phyloP scores from a whole-genome alignment of 2,113 vertebrate genomes.

The Rousettus leschenaultii region DNA sequence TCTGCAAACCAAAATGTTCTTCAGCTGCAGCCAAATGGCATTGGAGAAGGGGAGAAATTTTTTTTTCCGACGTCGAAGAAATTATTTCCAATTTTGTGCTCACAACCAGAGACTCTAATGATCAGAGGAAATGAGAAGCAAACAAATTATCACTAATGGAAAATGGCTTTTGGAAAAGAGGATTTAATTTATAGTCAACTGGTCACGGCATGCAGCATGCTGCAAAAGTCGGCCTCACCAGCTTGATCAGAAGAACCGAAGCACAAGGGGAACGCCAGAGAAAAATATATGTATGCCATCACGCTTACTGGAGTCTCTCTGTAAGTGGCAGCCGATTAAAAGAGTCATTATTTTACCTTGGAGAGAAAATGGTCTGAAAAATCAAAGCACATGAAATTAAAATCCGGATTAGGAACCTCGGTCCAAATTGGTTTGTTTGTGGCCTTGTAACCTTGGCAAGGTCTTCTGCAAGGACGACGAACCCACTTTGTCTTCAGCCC shows the following conservation, averaged over 20 bases:
- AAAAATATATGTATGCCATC: constrained; percentile 48
- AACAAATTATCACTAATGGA: constrained; percentile 78
- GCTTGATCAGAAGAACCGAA: constrained; percentile 51
- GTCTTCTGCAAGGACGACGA: constrained; percentile 35
- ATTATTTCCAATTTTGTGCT: constrained; percentile 77
- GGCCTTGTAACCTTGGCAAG: constrained; percentile 63
- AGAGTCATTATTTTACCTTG: constrained; percentile 64
- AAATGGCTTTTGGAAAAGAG: constrained; percentile 75
- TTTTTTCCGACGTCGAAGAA: constrained; percentile 75
- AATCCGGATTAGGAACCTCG: constrained; percentile 62
- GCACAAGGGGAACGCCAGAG: constrained; percentile 38
- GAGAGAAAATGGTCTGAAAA: constrained; percentile 67
- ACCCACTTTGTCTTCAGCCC: constrained; percentile 38
- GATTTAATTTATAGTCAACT: constrained; percentile 74
- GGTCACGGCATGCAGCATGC: constrained; percentile 52
- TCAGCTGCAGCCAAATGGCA: constrained; percentile 72
- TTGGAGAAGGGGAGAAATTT: constrained; percentile 55
- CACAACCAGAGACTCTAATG: constrained; percentile 72
- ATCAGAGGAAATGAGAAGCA: constrained; percentile 74
- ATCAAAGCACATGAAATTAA: constrained; percentile 73
- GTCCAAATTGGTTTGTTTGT: constrained; percentile 69
- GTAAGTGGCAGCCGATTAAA: constrained; percentile 73
- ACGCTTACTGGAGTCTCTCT: constrained; percentile 48
- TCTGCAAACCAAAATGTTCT: constrained; percentile 69
- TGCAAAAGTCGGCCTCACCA: constrained; percentile 66